Base-by-base conservation (phyloP, 2,113 vertebrate genomes). In the Dicerorhinus sumatrensis region DNA sequence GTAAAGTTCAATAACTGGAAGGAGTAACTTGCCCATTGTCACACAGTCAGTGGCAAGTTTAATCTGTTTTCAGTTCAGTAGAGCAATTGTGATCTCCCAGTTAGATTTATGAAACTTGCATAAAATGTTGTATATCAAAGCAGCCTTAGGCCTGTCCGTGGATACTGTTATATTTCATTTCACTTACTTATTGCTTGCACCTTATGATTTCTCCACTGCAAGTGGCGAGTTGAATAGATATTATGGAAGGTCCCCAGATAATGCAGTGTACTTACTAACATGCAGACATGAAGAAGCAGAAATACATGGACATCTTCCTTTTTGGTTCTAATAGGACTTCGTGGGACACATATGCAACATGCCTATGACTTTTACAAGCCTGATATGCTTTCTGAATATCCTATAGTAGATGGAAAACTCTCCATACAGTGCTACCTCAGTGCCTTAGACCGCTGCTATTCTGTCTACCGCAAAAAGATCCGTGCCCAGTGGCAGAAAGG, bases 341-440 rank as follows among this genome's bases (percentile, higher is more conserved):
- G 99, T 86, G 99, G 99, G 81, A 99, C 99, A 46, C 99, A 99
- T 83, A 99, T 99, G 99, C 99, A 99, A 95, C 99, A 99, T 3
- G 99, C 99, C 0, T 99, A 99, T 77, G 99, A 99, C 98, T 99
- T 99, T 96, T 99, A 99, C 96, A 99, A 99, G 87, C 99, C 99
- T 6, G 99, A 99, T 93, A 99, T 99, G 99, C 98, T 99, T 79
- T 99, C 99, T 0, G 99, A 99, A 80, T 99, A 99, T 72, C 99
- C 99, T 0, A 98, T 99, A 29, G 99, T 99, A 60, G 99, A 99
- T 51, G 99, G 99, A 13, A 99, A 99, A 88, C 98, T 99, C 7
- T 99, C 99, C 10, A 99, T 99, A 73, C 99, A 99, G 97, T 99
- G 99, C 98, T 99, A 99, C 98, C 99, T 99, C 98, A 99, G 99